Evolutionary conservation across 2,113 vertebrate genomes (phyloP).

Genomic region (Trogon melanurus): DNA sequence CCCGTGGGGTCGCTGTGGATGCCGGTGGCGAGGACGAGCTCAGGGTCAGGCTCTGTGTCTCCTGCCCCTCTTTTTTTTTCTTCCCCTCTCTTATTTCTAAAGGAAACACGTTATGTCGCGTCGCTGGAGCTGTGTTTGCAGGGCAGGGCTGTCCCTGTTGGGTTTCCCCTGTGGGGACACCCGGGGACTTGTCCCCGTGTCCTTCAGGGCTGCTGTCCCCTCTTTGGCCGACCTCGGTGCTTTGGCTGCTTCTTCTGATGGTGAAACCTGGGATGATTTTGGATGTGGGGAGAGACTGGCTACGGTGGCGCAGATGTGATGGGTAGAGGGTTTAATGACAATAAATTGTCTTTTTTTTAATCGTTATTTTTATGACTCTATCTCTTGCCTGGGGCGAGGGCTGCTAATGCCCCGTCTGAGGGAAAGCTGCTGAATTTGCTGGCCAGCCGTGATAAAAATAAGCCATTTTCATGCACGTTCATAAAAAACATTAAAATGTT

Average conservation of each 20-base stretch:
- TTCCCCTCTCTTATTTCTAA: not conserved
- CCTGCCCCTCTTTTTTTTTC: not conserved
- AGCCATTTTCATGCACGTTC: not conserved
- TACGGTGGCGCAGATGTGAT: accelerated
- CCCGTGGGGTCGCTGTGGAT: accelerated
- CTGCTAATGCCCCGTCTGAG: not conserved
- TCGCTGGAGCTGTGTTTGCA: not conserved
- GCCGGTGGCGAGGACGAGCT: not conserved
- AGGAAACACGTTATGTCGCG: accelerated
- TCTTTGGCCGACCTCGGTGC: not conserved
- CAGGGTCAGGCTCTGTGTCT: not conserved
- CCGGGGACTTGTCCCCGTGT: not conserved
- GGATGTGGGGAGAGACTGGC: not conserved
- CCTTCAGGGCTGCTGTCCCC: not conserved
- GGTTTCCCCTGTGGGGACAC: not conserved
- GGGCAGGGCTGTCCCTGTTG: not conserved
- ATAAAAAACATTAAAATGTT: not conserved
- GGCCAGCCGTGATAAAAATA: not conserved
- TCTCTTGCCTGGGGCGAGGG: not conserved
- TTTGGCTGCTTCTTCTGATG: not conserved
- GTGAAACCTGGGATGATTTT: not conserved
- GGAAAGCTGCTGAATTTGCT: not conserved
- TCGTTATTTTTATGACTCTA: not conserved
- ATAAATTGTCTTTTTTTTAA: not conserved
- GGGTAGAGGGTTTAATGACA: not conserved